Base-by-base conservation (phyloP, 2,888 invertebrate genomes). In the Pyrrhopygopsis socrates region DNA sequence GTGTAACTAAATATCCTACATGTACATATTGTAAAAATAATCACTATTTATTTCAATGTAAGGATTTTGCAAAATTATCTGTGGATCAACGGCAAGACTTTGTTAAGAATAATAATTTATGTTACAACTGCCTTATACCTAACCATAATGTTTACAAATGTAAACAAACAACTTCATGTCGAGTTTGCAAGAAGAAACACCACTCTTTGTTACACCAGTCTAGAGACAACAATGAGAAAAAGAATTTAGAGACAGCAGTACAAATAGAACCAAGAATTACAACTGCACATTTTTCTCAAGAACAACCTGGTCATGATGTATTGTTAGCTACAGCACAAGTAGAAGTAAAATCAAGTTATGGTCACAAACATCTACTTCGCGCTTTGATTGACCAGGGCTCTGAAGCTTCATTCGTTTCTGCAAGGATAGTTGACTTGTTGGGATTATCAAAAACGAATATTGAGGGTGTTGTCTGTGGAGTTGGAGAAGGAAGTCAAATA, bases 331-430 rank as follows among this genome's bases (percentile, higher is more conserved):
- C 83, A 79, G 87, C 87, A 73, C 76, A 77, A 63, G 86, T 87
- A 34, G 54, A 83, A 22, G 87, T 90, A n/a, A 83, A 34, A 70
- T 84, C 88, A 41, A 77, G 73, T 2, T 34, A 85, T 63, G 91
- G 87, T 24, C 29, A 79, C 18, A 82, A 79, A 85, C 87, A 88
- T 68, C 71, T 86, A 65, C 84, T 91, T 78, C 87, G 92, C 78
- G 89, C 88, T 50, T 84, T 92, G 50, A 87, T 93, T 82, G 91
- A 93, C 78, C 92, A 92, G 83, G 93, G 92, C 2, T 93, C 92
- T 58, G 89, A 92, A 81, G 93, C 92, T 71, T 91, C 93, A 65
- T 93, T 93, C 65, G 80, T 93, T n/a, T 81, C 90, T 30, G 88
- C 86, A 70, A 86, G 87, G 78, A 84, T 81, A 67, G 89, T 87